Conservation (phyloP, 2,888 invertebrate species). For the Epirrhoe tristata region DNA sequence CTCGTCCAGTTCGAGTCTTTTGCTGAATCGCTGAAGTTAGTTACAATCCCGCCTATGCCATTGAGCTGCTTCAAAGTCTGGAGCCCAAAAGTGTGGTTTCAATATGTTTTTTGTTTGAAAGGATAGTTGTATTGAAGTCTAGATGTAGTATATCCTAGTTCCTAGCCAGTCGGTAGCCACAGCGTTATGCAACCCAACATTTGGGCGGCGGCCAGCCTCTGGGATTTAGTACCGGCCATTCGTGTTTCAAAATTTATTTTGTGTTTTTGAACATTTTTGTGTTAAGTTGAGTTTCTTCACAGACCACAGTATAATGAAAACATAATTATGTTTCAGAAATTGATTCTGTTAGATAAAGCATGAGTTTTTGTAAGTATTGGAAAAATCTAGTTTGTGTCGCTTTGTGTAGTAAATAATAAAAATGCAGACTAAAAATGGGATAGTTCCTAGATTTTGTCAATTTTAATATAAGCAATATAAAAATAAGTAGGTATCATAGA, state of each 20-base stretch:
- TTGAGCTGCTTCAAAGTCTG: background rate
- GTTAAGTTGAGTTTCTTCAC: constrained; percentile 7
- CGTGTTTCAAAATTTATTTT: constrained; percentile 48
- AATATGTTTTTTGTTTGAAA: background rate
- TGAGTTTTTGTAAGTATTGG: background rate
- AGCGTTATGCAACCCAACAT: constrained; percentile 44
- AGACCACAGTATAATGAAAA: background rate
- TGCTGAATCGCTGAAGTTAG: too few relatives aligned
- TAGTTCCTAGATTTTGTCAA: too few relatives aligned
- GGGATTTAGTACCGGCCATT: constrained; percentile 49
- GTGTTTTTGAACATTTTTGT: constrained; percentile 49
- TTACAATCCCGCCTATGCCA: background rate
- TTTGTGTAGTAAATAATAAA: too few relatives aligned
- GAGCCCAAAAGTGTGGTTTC: background rate
- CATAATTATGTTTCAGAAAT: too few relatives aligned
- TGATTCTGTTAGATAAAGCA: background rate
- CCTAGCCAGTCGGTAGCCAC: constrained; percentile 6
- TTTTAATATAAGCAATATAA: too few relatives aligned
- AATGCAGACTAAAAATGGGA: too few relatives aligned
- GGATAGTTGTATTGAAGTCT: constrained; percentile 5
- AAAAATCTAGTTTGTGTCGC: too few relatives aligned
- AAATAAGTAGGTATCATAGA: too few relatives aligned
- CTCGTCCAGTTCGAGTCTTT: too few relatives aligned
- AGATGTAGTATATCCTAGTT: constrained; percentile 27
- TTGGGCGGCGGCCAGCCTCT: constrained; percentile 55